These are phyloP conservation scores for Artemia sinica DNA, from an alignment of 2,888 invertebrate species.

Conservation along the genomic window DNA sequence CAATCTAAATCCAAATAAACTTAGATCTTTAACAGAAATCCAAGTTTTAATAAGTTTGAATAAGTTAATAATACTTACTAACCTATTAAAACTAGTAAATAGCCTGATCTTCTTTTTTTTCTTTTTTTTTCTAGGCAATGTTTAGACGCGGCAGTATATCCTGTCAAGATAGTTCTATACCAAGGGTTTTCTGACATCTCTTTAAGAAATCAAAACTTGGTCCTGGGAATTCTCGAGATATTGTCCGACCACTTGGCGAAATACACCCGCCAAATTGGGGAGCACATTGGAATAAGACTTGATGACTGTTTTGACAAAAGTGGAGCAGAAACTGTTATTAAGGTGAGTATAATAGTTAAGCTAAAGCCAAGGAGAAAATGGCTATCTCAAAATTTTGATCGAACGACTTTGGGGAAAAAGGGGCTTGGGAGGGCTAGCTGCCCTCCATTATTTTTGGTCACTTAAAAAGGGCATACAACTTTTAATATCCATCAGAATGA, in stretches of 20 bases:
- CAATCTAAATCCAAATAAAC: no score
- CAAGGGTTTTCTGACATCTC: background rate
- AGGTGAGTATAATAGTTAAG: background rate
- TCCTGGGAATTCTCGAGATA: background rate
- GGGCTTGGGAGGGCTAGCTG: no score
- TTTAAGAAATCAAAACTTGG: background rate
- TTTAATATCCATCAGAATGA: no score
- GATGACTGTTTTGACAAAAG: slow-evolving; percentile 7
- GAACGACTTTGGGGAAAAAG: no score
- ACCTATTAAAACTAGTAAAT: background rate
- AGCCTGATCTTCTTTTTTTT: background rate
- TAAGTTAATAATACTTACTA: no score
- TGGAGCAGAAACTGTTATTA: background rate
- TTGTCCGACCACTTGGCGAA: background rate
- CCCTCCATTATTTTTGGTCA: no score
- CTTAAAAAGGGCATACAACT: no score
- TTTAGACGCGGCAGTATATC: background rate
- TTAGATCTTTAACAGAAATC: no score
- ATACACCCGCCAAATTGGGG: background rate
- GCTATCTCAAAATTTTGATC: no score
- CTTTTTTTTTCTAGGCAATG: background rate
- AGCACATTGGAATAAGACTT: background rate
- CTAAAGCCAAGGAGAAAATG: no score
- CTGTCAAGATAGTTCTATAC: background rate
- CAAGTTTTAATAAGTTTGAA: no score